Conservation (phyloP, 2,797 vertebrate genomes). For the Macropus fuliginosus region DNA sequence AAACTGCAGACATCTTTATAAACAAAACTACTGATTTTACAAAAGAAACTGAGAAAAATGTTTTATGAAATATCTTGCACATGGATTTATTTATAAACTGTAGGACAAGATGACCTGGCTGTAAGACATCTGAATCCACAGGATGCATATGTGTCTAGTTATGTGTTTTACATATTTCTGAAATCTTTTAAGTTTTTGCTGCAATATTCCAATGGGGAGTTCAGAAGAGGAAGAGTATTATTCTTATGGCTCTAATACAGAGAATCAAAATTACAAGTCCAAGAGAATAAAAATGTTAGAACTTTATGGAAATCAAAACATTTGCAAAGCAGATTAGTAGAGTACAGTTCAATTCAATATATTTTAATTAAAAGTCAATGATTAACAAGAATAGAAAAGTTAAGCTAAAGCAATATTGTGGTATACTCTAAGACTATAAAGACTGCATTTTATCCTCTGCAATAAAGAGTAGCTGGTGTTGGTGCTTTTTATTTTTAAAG, state of each 20-base stretch:
- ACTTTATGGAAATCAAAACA: background rate
- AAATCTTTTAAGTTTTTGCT: background rate
- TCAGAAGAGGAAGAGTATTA: background rate
- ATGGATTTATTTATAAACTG: no score
- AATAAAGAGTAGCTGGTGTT: no score
- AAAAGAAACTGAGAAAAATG: background rate
- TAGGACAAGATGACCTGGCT: background rate
- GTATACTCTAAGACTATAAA: no score
- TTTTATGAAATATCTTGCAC: background rate
- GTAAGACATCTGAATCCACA: background rate
- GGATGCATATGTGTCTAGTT: background rate
- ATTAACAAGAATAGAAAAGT: background rate
- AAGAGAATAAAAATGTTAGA: background rate
- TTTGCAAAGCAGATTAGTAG: background rate
- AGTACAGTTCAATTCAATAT: background rate
- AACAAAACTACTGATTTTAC: background rate
- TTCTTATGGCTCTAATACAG: background rate
- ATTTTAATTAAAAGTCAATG: background rate
- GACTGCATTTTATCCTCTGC: no score
- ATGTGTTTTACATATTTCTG: background rate
- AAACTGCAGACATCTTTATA: background rate
- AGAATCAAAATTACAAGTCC: background rate
- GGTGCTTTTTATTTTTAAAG: no score
- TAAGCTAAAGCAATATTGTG: no score
- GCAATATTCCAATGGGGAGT: background rate